Evolutionary conservation across 2,888 invertebrate genomes (phyloP), one percentile per base, ranked within the genome.

Genomic region (Willowsia nigromaculata): DNA sequence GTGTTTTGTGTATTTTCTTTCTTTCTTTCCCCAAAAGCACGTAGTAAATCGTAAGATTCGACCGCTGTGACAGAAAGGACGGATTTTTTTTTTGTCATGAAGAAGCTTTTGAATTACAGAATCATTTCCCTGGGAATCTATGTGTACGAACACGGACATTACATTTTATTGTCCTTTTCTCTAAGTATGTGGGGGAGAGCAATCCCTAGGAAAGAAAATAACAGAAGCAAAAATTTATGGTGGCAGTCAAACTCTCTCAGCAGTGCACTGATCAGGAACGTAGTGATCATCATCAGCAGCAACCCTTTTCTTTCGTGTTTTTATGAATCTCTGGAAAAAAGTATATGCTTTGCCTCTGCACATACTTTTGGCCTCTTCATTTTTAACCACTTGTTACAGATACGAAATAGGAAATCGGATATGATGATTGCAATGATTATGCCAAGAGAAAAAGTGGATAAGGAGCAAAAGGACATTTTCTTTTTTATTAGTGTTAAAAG

Each of bases 201-300:
- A 89, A 82, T 81, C 71, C 82, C 33, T 27, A 74, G 59, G 84
- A 76, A 82, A 50, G 33, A 33, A 15, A 50, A n/a, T n/a, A 33
- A 33, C 50, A 47, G 62, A 85, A 82, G 71, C 81, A 56, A 56
- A 87, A 89, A 89, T 89, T 89, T 89, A 89, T 89, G 85, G 85
- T 80, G 74, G 89, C 76, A 89, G 89, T 89, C 89, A 89, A 81
- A 82, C 71, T 89, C 56, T 53, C 89, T 71, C 89, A 85, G 89
- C 85, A 89, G 89, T 89, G 56, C 22, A 56, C 53, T 78, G 85
- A 89, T 89, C 89, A 85, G 47, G 81, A 85, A 37, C 40, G 76
- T 22, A 1, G 33, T 53, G 56, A 56, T 53, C 53, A 62, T 53
- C 68, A 43, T 40, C 53, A 40, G 30, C 25, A 43, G 2, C 83